Conservation (phyloP, 2,797 vertebrate species). For the Oryzias dopingdopingensis region DNA sequence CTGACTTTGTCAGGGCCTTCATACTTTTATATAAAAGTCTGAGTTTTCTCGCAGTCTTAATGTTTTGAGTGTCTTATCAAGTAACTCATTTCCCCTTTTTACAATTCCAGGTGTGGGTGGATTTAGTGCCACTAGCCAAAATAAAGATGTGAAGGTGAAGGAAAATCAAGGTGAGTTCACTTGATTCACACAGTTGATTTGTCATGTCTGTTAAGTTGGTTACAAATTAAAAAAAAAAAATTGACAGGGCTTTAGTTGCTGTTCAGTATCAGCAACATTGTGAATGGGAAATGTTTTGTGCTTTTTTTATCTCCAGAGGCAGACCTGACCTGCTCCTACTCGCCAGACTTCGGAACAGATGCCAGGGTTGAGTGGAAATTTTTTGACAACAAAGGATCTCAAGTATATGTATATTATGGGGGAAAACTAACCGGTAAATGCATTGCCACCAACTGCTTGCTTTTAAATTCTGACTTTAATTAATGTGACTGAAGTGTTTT, state of each 20-base stretch:
- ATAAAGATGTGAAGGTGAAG: conserved; percentile 32
- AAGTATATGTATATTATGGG: conserved; percentile 71
- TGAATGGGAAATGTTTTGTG: background rate
- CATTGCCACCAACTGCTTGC: background rate
- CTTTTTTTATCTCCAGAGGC: conserved; percentile 54
- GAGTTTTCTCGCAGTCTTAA: too few species aligned
- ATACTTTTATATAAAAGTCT: too few species aligned
- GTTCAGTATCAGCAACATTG: background rate
- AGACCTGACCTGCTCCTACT: conserved; percentile 73
- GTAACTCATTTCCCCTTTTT: background rate
- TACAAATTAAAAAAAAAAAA: background rate
- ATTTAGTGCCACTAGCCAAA: conserved; percentile 43
- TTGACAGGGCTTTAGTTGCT: background rate
- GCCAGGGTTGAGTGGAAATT: conserved; percentile 89
- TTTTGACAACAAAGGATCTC: conserved; percentile 52
- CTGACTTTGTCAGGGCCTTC: too few species aligned
- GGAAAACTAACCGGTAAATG: conserved; percentile 74
- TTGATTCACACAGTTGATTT: too few species aligned
- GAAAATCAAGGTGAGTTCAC: conserved; percentile 70
- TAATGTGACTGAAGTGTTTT: background rate
- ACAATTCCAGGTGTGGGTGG: conserved; percentile 52
- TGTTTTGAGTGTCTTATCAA: background rate
- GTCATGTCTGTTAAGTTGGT: background rate
- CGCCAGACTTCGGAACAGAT: conserved; percentile 45
- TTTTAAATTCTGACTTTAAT: background rate